Conservation (phyloP, 1,140 invertebrate species). For the Nautilus pompilius region DNA sequence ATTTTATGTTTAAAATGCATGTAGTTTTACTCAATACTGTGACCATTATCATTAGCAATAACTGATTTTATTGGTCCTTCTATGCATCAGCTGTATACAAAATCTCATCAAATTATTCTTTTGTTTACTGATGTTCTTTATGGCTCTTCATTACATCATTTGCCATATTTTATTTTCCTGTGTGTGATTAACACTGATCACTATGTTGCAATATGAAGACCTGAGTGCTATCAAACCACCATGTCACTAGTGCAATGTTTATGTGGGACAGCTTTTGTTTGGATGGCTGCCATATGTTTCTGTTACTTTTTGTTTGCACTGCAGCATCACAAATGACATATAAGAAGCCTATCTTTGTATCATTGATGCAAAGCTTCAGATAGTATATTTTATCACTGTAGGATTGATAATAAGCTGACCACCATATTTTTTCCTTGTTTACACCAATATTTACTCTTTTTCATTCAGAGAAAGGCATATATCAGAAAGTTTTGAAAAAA, state of each 20-base stretch:
- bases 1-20: conserved; percentile 28
- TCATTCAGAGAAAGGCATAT: conserved; percentile 73
- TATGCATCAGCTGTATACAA: conserved; percentile 29
- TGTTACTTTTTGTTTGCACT: conserved; percentile 82
- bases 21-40: conserved; percentile 32
- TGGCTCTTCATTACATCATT: conserved; percentile 87
- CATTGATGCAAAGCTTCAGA: conserved; percentile 91
- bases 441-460: conserved; percentile 86
- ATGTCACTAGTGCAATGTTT: conserved; percentile 88
- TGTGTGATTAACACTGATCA: conserved; percentile 95
- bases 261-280: conserved; percentile 89
- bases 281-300: conserved; percentile 86
- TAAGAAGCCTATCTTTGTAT: conserved; percentile 87
- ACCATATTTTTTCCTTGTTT: conserved; percentile 86
- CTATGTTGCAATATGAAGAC: conserved; percentile 89
- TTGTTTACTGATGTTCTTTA: conserved; percentile 78
- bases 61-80: conserved; percentile 34
- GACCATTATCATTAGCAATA: conserved; percentile 32
- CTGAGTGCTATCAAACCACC: conserved; percentile 89
- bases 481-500: conserved; percentile 66
- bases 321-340: conserved; percentile 64
- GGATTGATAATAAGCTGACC: conserved; percentile 86
- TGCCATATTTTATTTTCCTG: conserved; percentile 93
- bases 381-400: conserved; percentile 87
- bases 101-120: conserved; percentile 44